A percentile compares a stretch with the other conserved stretches of the same genome.
Conservation (phyloP, 1,140 invertebrate species). For the Drosophila asahinai region DNA sequence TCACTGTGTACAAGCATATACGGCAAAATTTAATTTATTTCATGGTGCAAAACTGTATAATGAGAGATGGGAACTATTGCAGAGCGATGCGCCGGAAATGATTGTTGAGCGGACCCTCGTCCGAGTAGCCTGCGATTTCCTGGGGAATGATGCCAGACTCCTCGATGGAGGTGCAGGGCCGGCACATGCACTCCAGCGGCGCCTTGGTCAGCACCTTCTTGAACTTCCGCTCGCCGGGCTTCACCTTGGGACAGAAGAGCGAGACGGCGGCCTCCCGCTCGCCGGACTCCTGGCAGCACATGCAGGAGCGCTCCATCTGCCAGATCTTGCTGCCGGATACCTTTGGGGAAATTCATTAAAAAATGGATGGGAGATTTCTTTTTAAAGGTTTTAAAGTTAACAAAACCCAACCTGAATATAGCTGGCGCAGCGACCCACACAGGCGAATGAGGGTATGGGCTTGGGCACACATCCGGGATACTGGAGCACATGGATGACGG, state of each 20-base stretch:
- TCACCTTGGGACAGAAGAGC: constrained; percentile 95
- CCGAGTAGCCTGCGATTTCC: constrained; percentile 94
- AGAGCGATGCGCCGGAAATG: constrained; percentile 89
- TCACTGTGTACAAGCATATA: constrained; percentile 39
- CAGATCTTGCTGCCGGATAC: constrained; percentile 98
- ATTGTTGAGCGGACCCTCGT: constrained; percentile 91
- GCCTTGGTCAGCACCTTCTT: constrained; percentile 96
- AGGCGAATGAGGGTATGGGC: constrained; percentile 96
- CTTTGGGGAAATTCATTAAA: constrained; percentile 85
- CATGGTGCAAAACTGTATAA: constrained; percentile 39
- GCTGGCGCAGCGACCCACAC: constrained; percentile 94
- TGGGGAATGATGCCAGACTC: constrained; percentile 94
- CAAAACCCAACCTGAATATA: constrained; percentile 92
- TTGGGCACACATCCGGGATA: constrained; percentile 96
- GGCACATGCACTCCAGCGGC: constrained; percentile 96
- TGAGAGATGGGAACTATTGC: constrained; percentile 65
- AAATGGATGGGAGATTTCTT: neutral
- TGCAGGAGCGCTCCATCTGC: constrained; percentile 97
- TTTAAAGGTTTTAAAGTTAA: neutral
- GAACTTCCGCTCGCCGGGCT: constrained; percentile 93
- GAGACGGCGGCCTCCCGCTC: constrained; percentile 95
- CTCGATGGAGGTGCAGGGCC: constrained; percentile 95
- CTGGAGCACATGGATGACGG: constrained; percentile 96
- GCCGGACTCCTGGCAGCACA: constrained; percentile 97
- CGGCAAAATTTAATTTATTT: constrained; percentile 60